These are phyloP conservation scores for Dryomyza anilis DNA, from an alignment of 2,888 invertebrate species.

Conservation along the genomic window DNA sequence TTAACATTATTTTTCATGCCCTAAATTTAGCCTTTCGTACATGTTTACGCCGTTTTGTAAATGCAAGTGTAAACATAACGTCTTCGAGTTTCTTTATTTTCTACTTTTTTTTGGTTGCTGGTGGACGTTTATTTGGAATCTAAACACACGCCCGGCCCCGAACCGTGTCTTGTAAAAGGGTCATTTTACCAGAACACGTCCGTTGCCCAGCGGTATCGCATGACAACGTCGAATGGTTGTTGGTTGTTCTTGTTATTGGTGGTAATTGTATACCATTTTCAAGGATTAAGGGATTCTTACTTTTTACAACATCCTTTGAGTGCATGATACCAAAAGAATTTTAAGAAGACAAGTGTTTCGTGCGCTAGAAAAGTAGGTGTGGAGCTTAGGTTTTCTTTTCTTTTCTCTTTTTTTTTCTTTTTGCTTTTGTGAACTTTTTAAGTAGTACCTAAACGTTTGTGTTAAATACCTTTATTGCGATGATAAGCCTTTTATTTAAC, in stretches of 20 bases:
- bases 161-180: constrained; percentile 47
- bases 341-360: constrained; percentile 14
- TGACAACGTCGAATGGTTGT: constrained; percentile 11
- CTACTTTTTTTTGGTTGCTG: too few relatives aligned
- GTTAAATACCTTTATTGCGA: constrained; percentile 61
- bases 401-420: constrained; percentile 22
- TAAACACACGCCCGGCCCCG: too few relatives aligned
- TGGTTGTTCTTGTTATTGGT: constrained; percentile 27
- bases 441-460: constrained; percentile 60
- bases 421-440: too few relatives aligned
- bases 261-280: constrained; percentile 58
- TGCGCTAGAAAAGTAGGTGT: constrained; percentile 9
- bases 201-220: constrained; percentile 35
- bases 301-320: constrained; percentile 28
- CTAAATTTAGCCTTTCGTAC: not conserved
- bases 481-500: constrained; percentile 54
- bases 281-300: constrained; percentile 59
- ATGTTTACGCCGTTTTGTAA: not conserved
- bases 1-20: not conserved
- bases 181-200: constrained; percentile 48
- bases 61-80: constrained; percentile 12
- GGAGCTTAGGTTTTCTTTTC: not conserved
- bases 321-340: constrained; percentile 19
- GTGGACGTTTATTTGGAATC: too few relatives aligned
- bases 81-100: not conserved